Conservation (phyloP, 1,140 invertebrate species). For the Drosophila pallidifrons region DNA sequence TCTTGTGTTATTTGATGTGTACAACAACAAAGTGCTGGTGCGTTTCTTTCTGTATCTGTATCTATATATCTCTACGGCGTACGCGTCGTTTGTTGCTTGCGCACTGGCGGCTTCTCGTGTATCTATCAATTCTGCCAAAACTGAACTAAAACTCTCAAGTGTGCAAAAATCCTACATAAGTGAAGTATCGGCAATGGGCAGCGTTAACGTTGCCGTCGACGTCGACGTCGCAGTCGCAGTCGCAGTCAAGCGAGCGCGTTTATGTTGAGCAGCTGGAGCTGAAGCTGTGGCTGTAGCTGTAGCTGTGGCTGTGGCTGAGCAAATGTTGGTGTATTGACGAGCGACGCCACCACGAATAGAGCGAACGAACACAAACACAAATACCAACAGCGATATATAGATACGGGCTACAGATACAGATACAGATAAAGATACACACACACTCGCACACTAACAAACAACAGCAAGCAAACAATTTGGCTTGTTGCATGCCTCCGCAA, state of each 20-base stretch:
- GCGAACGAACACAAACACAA: conserved; percentile 24
- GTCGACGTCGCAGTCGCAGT: conserved; percentile 7
- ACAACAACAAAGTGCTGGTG: conserved; percentile 36
- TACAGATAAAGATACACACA: conserved; percentile 23
- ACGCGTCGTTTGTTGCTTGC: conserved; percentile 36
- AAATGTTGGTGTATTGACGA: conserved; percentile 60
- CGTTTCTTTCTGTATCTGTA: conserved; percentile 48
- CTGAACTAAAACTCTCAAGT: conserved; percentile 83
- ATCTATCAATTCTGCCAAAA: conserved; percentile 77
- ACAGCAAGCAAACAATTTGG: conserved; percentile 50
- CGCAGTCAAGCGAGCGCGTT: conserved; percentile 47
- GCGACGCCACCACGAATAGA: conserved; percentile 15
- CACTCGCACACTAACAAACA: conserved; percentile 24
- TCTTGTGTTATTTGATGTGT: conserved; percentile 12
- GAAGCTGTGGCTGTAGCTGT: conserved; percentile 52
- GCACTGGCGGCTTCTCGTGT: conserved; percentile 56
- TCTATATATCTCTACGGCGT: conserved; percentile 44
- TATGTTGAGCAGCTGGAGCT: conserved; percentile 68
- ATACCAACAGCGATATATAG: conserved; percentile 4
- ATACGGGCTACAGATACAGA: conserved; percentile 15
- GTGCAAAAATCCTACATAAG: conserved; percentile 80
- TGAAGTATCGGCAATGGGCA: conserved; percentile 54
- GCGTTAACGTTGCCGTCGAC: conserved; percentile 11
- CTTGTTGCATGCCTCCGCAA: conserved; percentile 73
- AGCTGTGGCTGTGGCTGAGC: conserved; percentile 55